Evolutionary conservation across 30 jellyfish, hydroid and myxozoan species (phyloP), one percentile per base, ranked within the genome.

Genomic region (Mastigias papua): DNA sequence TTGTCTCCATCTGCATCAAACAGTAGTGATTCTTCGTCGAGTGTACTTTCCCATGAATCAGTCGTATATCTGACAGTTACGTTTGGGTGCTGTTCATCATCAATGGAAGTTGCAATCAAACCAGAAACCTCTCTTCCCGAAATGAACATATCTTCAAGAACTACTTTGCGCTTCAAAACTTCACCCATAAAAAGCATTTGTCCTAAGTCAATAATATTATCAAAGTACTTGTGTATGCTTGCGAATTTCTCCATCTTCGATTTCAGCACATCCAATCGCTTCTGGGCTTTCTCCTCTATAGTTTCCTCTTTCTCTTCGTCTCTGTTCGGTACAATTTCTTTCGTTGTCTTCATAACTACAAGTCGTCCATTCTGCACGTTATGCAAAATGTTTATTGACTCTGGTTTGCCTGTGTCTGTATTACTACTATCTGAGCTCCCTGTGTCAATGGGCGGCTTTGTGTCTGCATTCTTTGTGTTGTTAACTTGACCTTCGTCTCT

Each of bases 201-300:
- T 57, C 69, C 84, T 51, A 83, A 27, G 54, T 83, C 87, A 50
- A 83, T 68, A 1, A 71, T 48, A 16, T 48, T n/a, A 0, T 21
- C 49, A 31, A 13, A 16, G 20, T 17, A 19, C 27, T 34, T 66
- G n/a, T 30, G 0, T 0, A 68, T 15, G 0, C 48, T 8, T 15
- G n/a, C 20, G 60, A 27, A 72, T 25, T 26, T 58, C 6, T 42
- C 86, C 85, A 57, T 31, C 48, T 48, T 69, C 71, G 35, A 21
- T 20, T 65, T 1, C 32, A 78, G 61, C 20, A 78, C 80, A 32
- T 78, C 69, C 58, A 35, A 17, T 60, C 34, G 26, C 22, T 35
- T 63, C 46, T 62, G 64, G 32, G 28, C 13, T 34, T 35, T 63
- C 42, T 62, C 78, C 32, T 77, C 30, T 19, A 51, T 78, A n/a